These are phyloP conservation scores for Lucifuga dentata DNA, from an alignment of 2,113 vertebrate species.

Conservation along the genomic window DNA sequence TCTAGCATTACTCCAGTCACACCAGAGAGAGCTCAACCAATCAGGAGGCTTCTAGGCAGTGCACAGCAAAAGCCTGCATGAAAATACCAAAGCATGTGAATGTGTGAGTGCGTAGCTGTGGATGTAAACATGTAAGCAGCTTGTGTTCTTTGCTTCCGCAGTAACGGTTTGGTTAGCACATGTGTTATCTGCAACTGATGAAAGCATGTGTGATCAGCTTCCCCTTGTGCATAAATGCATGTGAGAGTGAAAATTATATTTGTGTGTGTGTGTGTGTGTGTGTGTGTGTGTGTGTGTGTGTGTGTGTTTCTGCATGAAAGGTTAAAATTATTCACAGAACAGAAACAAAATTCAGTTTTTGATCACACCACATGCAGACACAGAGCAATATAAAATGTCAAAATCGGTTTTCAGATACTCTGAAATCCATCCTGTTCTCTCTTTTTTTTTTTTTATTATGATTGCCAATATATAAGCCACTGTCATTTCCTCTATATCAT, in stretches of 20 bases:
- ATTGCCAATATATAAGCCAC: constrained; percentile 20
- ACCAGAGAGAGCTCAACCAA: constrained; percentile 46
- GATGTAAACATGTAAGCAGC: constrained; percentile 30
- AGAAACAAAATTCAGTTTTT: background rate
- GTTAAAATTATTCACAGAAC: background rate
- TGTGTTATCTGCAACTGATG: background rate
- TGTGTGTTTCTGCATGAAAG: background rate
- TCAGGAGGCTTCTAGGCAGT: constrained; percentile 15
- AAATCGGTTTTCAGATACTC: background rate
- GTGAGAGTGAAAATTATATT: background rate
- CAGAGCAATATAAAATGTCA: background rate
- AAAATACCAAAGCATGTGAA: constrained; percentile 15
- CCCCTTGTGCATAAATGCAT: background rate
- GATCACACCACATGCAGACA: background rate
- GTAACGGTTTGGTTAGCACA: constrained; percentile 1
- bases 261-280: too few relatives aligned
- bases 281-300: background rate
- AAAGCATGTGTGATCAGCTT: background rate
- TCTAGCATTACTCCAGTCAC: constrained; percentile 42
- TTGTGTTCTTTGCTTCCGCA: constrained; percentile 17
- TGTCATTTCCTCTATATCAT: background rate
- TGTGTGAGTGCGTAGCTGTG: background rate
- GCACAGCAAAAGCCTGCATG: constrained; percentile 12
- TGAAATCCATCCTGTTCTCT: background rate
- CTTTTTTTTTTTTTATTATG: background rate